phyloP scores from a whole-genome alignment of 2,113 vertebrate genomes.

The Oxygymnocypris stewartii region DNA sequence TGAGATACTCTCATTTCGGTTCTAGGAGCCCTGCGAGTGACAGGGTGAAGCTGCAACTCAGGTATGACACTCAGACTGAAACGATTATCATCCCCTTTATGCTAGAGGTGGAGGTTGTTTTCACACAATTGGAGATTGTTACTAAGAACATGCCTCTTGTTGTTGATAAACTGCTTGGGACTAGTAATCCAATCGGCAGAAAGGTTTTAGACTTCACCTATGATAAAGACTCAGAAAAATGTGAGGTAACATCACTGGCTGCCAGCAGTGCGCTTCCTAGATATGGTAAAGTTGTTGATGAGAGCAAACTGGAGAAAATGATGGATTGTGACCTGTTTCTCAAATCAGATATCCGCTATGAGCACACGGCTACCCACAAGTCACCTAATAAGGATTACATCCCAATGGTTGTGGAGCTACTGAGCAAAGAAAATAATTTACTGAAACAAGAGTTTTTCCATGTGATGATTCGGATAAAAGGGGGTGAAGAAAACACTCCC shows the following conservation, averaged over 20 bases:
- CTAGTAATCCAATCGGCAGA: slow-evolving; percentile 82
- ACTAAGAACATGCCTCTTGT: slow-evolving; percentile 89
- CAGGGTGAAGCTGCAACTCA: slow-evolving; percentile 88
- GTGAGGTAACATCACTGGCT: slow-evolving; percentile 79
- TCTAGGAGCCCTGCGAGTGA: slow-evolving; percentile 86
- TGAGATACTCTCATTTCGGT: slow-evolving; percentile 89
- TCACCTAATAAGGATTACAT: slow-evolving; percentile 90
- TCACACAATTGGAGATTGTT: slow-evolving; percentile 90
- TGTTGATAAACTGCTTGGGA: slow-evolving; percentile 82
- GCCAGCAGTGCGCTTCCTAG: slow-evolving; percentile 78
- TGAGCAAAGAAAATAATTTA: slow-evolving; percentile 73
- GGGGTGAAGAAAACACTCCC: slow-evolving; percentile 82
- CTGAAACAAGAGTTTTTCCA: slow-evolving; percentile 92
- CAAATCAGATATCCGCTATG: slow-evolving; percentile 81
- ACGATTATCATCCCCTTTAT: slow-evolving; percentile 87
- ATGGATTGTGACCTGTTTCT: slow-evolving; percentile 87
- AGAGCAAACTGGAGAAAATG: slow-evolving; percentile 72
- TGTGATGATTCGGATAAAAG: slow-evolving; percentile 84
- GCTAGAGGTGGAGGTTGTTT: slow-evolving; percentile 90
- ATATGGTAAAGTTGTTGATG: slow-evolving; percentile 83
- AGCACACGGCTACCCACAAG: slow-evolving; percentile 79
- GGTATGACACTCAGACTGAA: slow-evolving; percentile 86
- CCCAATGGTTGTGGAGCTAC: slow-evolving; percentile 89
- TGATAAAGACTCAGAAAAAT: slow-evolving; percentile 79
- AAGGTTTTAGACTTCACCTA: slow-evolving; percentile 87